Evolutionary conservation across 1,140 invertebrate species (phyloP).

Genomic region (Drosophila fuyamai): DNA sequence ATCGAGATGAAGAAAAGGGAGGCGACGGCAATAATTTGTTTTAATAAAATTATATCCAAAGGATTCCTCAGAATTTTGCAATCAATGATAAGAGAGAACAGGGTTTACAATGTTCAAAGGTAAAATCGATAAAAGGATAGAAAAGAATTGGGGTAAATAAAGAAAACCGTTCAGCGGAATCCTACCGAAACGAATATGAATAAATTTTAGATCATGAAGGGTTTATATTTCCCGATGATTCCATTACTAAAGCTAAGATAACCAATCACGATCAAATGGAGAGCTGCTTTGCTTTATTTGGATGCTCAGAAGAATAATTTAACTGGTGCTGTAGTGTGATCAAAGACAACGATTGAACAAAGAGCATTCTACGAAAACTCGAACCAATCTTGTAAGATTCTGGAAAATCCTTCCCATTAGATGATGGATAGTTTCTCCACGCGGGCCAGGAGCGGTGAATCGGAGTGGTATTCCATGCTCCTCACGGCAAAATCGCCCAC

Average conservation of each 20-base stretch:
- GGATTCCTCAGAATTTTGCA: constrained; percentile 17
- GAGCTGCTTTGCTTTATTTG: constrained; percentile 52
- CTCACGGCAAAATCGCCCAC: constrained; percentile 74
- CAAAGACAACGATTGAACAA: constrained; percentile 66
- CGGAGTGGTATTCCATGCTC: constrained; percentile 80
- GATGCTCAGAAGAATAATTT: constrained; percentile 50
- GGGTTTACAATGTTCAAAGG: no score
- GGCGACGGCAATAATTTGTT: constrained; percentile 71
- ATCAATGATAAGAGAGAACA: no score
- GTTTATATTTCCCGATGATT: no score
- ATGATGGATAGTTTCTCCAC: constrained; percentile 81
- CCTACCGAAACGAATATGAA: no score
- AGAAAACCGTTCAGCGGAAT: no score
- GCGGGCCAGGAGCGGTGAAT: constrained; percentile 72
- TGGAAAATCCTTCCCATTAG: constrained; percentile 19
- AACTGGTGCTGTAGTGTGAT: constrained; percentile 62
- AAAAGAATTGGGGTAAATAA: no score
- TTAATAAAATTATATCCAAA: constrained; percentile 62
- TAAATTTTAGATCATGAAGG: no score
- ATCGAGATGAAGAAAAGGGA: constrained; percentile 16
- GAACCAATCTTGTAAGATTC: neutral
- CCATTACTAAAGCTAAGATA: no score
- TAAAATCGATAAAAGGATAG: no score
- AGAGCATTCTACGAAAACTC: constrained; percentile 15
- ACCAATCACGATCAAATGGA: neutral